Base-by-base conservation (phyloP, 92 coral and sea anemone species). In the Siderastrea siderea region DNA sequence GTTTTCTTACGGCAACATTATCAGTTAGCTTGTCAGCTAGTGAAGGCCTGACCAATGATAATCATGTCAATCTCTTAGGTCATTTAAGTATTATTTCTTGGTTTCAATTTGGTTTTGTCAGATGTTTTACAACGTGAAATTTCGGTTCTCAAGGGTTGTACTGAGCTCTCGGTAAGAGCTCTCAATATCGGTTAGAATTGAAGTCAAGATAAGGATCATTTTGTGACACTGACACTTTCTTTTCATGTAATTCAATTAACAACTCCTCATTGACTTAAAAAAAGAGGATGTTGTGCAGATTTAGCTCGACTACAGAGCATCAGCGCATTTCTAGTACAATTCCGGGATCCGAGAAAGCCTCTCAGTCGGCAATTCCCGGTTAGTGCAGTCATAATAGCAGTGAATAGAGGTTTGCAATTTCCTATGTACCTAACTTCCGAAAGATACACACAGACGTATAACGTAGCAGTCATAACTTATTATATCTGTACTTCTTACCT, bases 211-310 rank as follows among this genome's bases (percentile, higher is more conserved):
- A 17, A n/a, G 66, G 66, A 14, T 10, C 16, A 14, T 26, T 44
- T 68, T 81, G 51, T 44, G 9, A 2, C 26, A 71, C 58, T 52
- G 38, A 7, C 13, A 9, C 59, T 44, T 60, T 58, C 51, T 55
- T 19, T 54, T 11, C 58, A 17, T 45, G 48, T 69, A 82, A 82
- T 82, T 71, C 38, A 81, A 81, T 81, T 81, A 81, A 81, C 77
- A 68, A 71, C 44, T 81, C 13, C 49, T 43, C 51, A 66, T 47
- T 51, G 51, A 17, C 7, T 47, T n/a, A 82, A n/a, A 55, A 15
- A 47, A 80, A 38, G 45, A 44, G n/a, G 44, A 16, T 49, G 5
- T 11, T 49, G 8, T 14, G 43, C 11, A 17, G 52, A 49, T 73
- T 73, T 17, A 15, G 71, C 13, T 67, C 71, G 13, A 19, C 38